Evolutionary conservation across 2,113 vertebrate genomes (phyloP).

Genomic region (Ceuthmochares aereus): DNA sequence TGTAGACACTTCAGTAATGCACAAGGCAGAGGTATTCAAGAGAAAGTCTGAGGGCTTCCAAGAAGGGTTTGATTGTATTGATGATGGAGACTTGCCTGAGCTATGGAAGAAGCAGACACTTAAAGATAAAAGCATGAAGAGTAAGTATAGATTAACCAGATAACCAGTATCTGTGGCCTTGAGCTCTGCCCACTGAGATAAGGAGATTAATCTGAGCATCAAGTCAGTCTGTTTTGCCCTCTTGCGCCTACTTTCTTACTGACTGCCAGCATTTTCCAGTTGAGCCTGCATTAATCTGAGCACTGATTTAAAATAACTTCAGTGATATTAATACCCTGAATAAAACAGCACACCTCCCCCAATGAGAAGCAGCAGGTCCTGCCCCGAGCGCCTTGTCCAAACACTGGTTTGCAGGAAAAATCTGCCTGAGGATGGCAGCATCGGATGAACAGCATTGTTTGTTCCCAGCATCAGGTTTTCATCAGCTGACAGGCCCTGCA

Average conservation of each 20-base stretch:
- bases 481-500: background rate
- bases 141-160: background rate
- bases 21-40: background rate
- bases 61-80: background rate
- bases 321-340: background rate
- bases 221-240: background rate
- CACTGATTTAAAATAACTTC: background rate
- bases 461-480: background rate
- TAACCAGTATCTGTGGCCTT: background rate
- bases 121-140: background rate
- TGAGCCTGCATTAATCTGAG: background rate
- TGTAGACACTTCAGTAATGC: background rate
- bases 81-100: background rate
- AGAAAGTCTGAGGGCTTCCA: background rate
- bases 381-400: background rate
- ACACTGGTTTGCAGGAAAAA: background rate
- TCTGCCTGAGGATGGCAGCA: slow-evolving; percentile 11
- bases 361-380: background rate
- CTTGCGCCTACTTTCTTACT: background rate
- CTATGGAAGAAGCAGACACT: background rate
- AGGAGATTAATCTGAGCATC: background rate
- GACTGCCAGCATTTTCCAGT: background rate
- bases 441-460: background rate
- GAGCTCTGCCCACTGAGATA: background rate
- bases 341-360: background rate